Percentiles rank a stretch among this genome's conserved stretches.
These are phyloP conservation scores for Stomorhina lunata DNA, from an alignment of 2,888 invertebrate genomes.

Conservation along the genomic window DNA sequence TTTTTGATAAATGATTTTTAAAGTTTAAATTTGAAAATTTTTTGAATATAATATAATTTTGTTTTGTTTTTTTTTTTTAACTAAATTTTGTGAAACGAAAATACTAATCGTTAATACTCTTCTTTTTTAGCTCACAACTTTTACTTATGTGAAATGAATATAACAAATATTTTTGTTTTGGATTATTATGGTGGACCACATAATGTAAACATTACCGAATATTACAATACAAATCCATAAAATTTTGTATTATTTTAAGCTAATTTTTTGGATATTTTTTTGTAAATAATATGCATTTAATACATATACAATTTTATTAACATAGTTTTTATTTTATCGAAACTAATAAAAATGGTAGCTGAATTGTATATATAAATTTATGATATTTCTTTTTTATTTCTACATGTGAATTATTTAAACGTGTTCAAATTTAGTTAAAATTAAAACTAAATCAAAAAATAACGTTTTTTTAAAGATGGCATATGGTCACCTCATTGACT, in stretches of 20 bases:
- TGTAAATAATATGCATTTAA: no score
- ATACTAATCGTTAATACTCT: slow-evolving; percentile 69
- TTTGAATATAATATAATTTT: neutral
- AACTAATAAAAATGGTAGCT: no score
- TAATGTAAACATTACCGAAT: slow-evolving; percentile 70
- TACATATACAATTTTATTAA: no score
- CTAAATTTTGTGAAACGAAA: neutral
- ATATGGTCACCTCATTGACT: neutral
- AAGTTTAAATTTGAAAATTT: neutral
- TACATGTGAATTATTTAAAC: no score
- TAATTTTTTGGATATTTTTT: neutral
- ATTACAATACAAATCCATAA: slow-evolving; percentile 69
- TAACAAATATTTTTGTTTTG: slow-evolving; percentile 86
- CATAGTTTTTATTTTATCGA: no score
- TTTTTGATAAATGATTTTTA: neutral
- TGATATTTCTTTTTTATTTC: no score
- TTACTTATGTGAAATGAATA: slow-evolving; percentile 88
- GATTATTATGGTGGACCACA: slow-evolving; percentile 91
- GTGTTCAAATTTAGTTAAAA: no score
- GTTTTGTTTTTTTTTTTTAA: no score
- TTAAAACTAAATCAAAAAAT: no score
- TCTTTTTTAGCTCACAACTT: slow-evolving; percentile 85
- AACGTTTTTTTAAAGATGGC: no score
- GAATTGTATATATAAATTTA: no score
- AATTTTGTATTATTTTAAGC: no score